phyloP scores from a whole-genome alignment of 1,140 invertebrate species.

The Drosophila azteca region DNA sequence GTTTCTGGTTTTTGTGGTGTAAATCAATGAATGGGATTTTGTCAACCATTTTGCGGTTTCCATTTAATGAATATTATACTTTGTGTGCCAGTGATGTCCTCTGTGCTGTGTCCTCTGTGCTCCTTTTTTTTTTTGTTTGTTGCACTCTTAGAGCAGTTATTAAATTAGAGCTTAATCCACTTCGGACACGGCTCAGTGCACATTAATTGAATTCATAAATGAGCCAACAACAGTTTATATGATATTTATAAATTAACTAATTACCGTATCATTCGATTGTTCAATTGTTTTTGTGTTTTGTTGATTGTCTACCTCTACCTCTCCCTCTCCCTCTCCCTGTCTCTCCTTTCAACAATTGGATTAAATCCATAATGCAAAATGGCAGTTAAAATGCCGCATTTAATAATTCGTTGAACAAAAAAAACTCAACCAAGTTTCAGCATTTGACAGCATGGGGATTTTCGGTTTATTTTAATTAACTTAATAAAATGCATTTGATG shows the following conservation, averaged over 20 bases:
- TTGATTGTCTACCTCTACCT: constrained; percentile 4
- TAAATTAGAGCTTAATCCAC: constrained; percentile 78
- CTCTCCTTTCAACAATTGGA: constrained; percentile 60
- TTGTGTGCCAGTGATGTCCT: background rate
- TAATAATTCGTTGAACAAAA: constrained; percentile 42
- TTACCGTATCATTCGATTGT: constrained; percentile 69
- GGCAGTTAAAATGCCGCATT: constrained; percentile 67
- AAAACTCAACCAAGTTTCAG: constrained; percentile 36
- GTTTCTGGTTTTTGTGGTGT: constrained; percentile 27
- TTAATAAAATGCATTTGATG: constrained; percentile 64
- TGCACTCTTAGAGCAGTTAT: constrained; percentile 49
- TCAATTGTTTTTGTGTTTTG: constrained; percentile 8
- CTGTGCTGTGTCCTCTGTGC: too few relatives aligned
- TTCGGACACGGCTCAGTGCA: constrained; percentile 62
- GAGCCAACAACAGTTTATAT: constrained; percentile 75
- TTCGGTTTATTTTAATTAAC: constrained; percentile 74
- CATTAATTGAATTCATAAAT: constrained; percentile 79
- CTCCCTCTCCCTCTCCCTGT: background rate
- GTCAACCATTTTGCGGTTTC: constrained; percentile 39
- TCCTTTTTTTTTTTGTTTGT: constrained; percentile 22
- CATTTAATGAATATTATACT: constrained; percentile 40
- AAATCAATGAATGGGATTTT: constrained; percentile 47
- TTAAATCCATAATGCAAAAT: constrained; percentile 72
- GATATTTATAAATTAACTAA: constrained; percentile 78
- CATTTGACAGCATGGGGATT: constrained; percentile 54